A percentile compares a stretch with the other conserved stretches of the same genome.
Conservation (phyloP, 2,113 vertebrate genomes). For the Hippocampus zosterae region DNA sequence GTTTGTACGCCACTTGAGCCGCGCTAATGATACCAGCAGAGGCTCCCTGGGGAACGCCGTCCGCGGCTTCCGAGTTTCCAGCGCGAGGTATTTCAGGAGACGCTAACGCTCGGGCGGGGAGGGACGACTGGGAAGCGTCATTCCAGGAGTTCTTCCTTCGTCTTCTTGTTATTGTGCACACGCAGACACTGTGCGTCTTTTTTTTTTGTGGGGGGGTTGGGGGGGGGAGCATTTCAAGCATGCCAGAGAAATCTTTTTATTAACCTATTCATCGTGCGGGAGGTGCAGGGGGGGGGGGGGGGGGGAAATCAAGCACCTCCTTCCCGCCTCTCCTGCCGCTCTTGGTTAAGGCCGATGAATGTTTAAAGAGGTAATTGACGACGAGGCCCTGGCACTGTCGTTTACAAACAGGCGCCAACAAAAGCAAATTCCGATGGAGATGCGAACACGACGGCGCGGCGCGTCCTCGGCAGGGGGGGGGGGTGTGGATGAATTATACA, state of each 20-base stretch:
- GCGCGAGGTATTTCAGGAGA: slow-evolving; percentile 77
- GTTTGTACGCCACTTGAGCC: slow-evolving; percentile 79
- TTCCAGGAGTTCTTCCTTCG: slow-evolving; percentile 65
- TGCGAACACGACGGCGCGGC: slow-evolving; percentile 62
- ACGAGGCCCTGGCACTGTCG: slow-evolving; percentile 65
- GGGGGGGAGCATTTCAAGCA: slow-evolving; percentile 53
- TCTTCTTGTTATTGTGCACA: slow-evolving; percentile 72
- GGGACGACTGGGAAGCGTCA: slow-evolving; percentile 70
- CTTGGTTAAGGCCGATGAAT: neutral
- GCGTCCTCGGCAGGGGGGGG: slow-evolving; percentile 68
- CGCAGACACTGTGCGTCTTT: slow-evolving; percentile 64
- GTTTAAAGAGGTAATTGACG: slow-evolving; percentile 80
- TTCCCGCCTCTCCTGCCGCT: neutral
- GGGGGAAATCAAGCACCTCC: neutral
- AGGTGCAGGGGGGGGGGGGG: no score
- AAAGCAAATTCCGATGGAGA: slow-evolving; percentile 77
- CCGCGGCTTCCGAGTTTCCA: slow-evolving; percentile 68
- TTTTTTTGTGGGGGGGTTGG: slow-evolving; percentile 1
- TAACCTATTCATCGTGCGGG: slow-evolving; percentile 78
- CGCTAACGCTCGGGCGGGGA: slow-evolving; percentile 32
- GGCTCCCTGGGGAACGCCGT: slow-evolving; percentile 76
- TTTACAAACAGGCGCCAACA: slow-evolving; percentile 73
- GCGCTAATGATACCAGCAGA: slow-evolving; percentile 78
- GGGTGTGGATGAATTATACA: slow-evolving; percentile 75
- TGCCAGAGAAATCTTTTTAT: slow-evolving; percentile 68